Evolutionary conservation across 2,113 vertebrate species (phyloP), one percentile per base, ranked within the genome.

Genomic region (Nanorana parkeri): DNA sequence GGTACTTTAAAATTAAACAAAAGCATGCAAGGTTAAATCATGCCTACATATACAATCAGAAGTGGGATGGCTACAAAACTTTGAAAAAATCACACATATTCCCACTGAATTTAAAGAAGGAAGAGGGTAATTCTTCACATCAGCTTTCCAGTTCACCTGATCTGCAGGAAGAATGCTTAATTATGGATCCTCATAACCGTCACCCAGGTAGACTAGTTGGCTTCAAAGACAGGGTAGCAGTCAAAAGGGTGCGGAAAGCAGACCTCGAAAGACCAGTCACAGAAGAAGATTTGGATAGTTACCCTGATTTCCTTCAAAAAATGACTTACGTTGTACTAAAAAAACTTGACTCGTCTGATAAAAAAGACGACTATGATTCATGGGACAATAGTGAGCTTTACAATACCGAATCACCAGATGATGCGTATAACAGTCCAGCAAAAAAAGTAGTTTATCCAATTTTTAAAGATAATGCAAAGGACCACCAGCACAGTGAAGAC

Each of bases 261-360:
- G 90, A 91, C 87, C 92, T 91, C 84, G 91, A 90, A 89, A 86
- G 87, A 87, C 91, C 89, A 87, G 87, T 89, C 85, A 86, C 77
- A 86, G 90, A 91, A 93, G 94, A 89, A 92, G 86, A 89, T 90
- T 91, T 96, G 92, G 91, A 94, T 91, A 89, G 93, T 81, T 95
- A 91, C 90, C 95, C 93, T 86, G 95, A 94, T 90, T 94, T 94
- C 88, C 91, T 93, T 85, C 93, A 94, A 91, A 93, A 92, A 89
- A 91, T 95, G 92, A 93, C 94, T 86, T 90, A 94, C 90, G 91
- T 94, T 89, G 88, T 94, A 91, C 93, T 95, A 86, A 92, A 94
- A 77, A 95, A 94, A 92, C 92, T 92, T 88, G 91, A 95, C 89
- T 92, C 92, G 85, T 88, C 92, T 83, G 94, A 92, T 87, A 93